A percentile compares a stretch with the other conserved stretches of the same genome.
phyloP scores from a whole-genome alignment of 2,797 vertebrate genomes.

The Lophius americanus region DNA sequence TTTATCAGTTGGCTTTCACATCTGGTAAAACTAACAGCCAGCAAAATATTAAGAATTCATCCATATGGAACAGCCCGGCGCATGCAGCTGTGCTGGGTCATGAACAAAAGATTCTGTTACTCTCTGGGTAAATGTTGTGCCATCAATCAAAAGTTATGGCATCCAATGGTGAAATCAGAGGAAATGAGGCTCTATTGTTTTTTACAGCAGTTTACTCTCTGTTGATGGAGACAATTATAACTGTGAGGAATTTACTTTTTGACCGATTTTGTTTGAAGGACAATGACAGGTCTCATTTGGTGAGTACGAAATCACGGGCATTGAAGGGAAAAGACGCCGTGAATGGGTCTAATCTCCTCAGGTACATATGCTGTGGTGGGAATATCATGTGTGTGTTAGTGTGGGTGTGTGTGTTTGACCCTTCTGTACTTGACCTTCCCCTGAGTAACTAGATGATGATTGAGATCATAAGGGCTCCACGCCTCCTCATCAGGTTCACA shows the following conservation, averaged over 20 bases:
- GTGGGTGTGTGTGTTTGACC: slow-evolving; percentile 41
- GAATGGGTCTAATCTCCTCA: slow-evolving; percentile 41
- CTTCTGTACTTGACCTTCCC: slow-evolving; percentile 35
- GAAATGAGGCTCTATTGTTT: not conserved
- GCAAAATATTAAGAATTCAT: slow-evolving; percentile 1
- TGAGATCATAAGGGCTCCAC: slow-evolving; percentile 69
- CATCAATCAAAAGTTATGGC: not conserved
- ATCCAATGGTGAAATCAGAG: not conserved
- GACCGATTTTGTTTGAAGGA: slow-evolving; percentile 32
- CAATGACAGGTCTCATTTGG: slow-evolving; percentile 36
- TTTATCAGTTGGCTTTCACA: slow-evolving; percentile 31
- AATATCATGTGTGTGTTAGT: slow-evolving; percentile 29
- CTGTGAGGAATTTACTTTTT: slow-evolving; percentile 19
- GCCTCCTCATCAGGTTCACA: slow-evolving; percentile 62
- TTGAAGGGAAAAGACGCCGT: slow-evolving; percentile 19
- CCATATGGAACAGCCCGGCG: slow-evolving; percentile 9
- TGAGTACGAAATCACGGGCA: slow-evolving; percentile 32
- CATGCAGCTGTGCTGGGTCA: slow-evolving; percentile 5
- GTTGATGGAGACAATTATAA: slow-evolving; percentile 29
- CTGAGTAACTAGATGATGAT: slow-evolving; percentile 68
- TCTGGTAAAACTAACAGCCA: slow-evolving; percentile 23
- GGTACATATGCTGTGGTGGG: slow-evolving; percentile 20
- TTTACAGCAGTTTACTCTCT: slow-evolving; percentile 2
- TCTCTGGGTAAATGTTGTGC: slow-evolving; percentile 12
- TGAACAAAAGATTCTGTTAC: slow-evolving; percentile 19